Evolutionary conservation across 2,113 vertebrate genomes (phyloP).

Genomic region (Bostrychus sinensis): DNA sequence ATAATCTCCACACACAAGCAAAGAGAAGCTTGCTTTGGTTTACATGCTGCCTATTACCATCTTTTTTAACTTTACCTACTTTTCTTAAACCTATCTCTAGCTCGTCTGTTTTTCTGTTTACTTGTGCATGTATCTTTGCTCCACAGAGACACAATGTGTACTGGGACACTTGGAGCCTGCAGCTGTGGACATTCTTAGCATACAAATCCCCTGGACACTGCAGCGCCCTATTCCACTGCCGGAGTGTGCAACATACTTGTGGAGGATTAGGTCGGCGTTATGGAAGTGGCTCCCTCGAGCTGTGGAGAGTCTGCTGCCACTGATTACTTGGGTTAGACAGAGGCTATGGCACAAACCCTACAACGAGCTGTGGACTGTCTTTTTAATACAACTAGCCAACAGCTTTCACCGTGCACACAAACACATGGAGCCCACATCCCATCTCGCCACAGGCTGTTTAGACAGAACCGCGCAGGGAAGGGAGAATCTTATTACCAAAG

Average conservation of each 20-base stretch:
- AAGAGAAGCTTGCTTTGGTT: neutral
- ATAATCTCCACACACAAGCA: neutral
- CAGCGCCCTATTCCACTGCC: slow-evolving; percentile 1
- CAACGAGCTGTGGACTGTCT: slow-evolving; percentile 30
- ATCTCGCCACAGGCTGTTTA: slow-evolving; percentile 50
- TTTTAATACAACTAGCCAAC: slow-evolving; percentile 34
- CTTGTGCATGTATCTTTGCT: neutral
- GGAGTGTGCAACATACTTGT: slow-evolving; percentile 17
- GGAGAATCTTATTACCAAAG: slow-evolving; percentile 60
- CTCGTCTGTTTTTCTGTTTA: neutral
- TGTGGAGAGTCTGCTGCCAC: slow-evolving; percentile 34
- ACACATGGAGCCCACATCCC: slow-evolving; percentile 27
- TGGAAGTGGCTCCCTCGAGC: slow-evolving; percentile 36
- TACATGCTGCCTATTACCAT: neutral
- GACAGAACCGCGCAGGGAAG: slow-evolving; percentile 33
- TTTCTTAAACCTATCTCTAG: neutral
- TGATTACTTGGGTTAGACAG: slow-evolving; percentile 54
- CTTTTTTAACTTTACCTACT: neutral
- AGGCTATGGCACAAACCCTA: slow-evolving; percentile 36
- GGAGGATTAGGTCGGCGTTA: slow-evolving; percentile 43
- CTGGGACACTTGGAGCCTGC: slow-evolving; percentile 5
- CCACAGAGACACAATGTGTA: slow-evolving; percentile 7
- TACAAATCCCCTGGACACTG: slow-evolving; percentile 36
- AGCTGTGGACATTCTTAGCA: slow-evolving; percentile 33
- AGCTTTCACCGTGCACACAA: slow-evolving; percentile 13